Percentiles rank a stretch among this genome's conserved stretches.
Conservation (phyloP, 2,797 vertebrate species). For the Vespertilio murinus region DNA sequence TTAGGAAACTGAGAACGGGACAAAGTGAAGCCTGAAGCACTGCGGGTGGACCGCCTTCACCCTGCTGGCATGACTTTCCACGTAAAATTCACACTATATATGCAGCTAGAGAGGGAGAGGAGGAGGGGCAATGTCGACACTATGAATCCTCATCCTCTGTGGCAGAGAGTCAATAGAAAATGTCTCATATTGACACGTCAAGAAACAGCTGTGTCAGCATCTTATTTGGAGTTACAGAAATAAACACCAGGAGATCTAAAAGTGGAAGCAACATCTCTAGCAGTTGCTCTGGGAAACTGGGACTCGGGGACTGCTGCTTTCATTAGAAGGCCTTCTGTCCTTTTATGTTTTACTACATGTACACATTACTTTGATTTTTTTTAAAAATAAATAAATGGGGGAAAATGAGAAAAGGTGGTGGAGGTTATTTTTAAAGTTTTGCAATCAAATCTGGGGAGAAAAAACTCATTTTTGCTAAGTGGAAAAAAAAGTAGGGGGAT, state of each 20-base stretch:
- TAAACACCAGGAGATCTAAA: slow-evolving; percentile 56
- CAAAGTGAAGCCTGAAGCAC: not conserved
- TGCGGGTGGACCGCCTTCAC: fast-evolving
- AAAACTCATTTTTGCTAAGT: slow-evolving; percentile 38
- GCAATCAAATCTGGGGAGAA: not conserved
- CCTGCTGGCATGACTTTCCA: not conserved
- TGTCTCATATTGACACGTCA: slow-evolving; percentile 63
- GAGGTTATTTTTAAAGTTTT: slow-evolving; percentile 41
- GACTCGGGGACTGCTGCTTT: not conserved
- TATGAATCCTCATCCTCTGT: not conserved
- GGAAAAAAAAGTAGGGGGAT: not conserved
- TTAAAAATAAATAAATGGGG: not conserved
- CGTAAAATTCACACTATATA: too few relatives aligned
- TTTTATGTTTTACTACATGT: not conserved
- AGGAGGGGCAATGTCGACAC: not conserved
- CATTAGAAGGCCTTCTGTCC: not conserved
- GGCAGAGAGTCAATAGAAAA: slow-evolving; percentile 52
- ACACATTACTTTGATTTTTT: slow-evolving; percentile 20
- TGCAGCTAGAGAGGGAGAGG: not conserved
- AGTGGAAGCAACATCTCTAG: slow-evolving; percentile 28
- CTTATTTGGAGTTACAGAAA: slow-evolving; percentile 53
- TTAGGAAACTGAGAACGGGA: not conserved
- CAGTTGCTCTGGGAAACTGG: not conserved
- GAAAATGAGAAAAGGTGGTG: not conserved
- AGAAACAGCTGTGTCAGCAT: slow-evolving; percentile 59